Evolutionary conservation across 2,113 vertebrate species (phyloP), one percentile per base, ranked within the genome.

Genomic region (Meriones unguiculatus): DNA sequence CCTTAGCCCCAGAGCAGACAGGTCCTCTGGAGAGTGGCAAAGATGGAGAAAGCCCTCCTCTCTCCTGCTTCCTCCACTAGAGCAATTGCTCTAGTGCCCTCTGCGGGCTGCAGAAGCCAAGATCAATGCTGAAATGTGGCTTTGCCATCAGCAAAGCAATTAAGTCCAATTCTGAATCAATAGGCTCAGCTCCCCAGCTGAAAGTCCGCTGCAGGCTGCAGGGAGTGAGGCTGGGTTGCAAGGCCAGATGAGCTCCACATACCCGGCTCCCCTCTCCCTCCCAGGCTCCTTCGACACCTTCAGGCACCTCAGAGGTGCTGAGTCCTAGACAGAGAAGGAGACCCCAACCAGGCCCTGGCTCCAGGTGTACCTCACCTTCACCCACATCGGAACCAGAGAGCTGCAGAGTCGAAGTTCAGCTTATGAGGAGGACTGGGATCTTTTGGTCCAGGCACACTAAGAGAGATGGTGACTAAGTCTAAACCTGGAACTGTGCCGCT

Each of bases 121-220:
- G 50, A 95, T 93, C 96, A 87, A 85, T 94, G 72, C 69, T 54
- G 32, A 80, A 89, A 95, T n/a, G 87, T 35, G 54, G 89, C 57
- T 94, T 87, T 97, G 84, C 84, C 64, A 81, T 69, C n/a, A 80
- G 89, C 85, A 91, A 93, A 95, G 77, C 91, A 64, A 94, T 96
- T 59, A 95, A 65, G 80, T 22, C 46, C n/a, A 64, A 38, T 88
- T 80, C 77, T 69, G 77, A 87, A 84, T 97, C 67, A 28, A 52
- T 3, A 69, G 84, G 73, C 59, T 94, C 75, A 85, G 11, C 15
- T 90, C n/a, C 70, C 78, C 35, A 54, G 64, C 32, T 72, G 72
- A 59, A 75, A 75, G 18, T 62, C 1, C 4, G 46, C 80, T 72
- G 35, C 28, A 32, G 73, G 75, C 75, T 35, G 11, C n/a, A 14